Conservation (phyloP, 2,113 vertebrate genomes). For the Odontophorus gujanensis region DNA sequence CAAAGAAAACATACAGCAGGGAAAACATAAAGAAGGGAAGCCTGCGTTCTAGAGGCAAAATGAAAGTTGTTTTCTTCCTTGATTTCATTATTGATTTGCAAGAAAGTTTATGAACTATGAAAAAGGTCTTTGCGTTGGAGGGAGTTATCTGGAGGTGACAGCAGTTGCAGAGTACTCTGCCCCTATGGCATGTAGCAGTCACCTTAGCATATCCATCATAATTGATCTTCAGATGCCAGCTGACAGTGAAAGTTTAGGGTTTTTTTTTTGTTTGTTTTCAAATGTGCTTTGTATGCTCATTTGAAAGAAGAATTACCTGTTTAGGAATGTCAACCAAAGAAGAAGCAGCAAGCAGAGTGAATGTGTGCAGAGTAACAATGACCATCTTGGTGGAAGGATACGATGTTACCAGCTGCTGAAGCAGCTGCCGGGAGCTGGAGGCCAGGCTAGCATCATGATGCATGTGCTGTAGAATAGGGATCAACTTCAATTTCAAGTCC, state of each 20-base stretch:
- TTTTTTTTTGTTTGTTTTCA: accelerated
- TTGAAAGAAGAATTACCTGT: conserved; percentile 81
- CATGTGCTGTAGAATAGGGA: conserved; percentile 98
- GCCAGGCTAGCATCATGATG: conserved; percentile 94
- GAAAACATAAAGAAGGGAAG: neutral
- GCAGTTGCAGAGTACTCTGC: neutral
- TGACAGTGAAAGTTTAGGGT: accelerated
- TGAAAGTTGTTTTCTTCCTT: neutral
- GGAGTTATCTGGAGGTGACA: neutral
- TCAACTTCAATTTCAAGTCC: conserved; percentile 95
- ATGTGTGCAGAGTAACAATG: conserved; percentile 95
- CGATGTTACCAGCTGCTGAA: conserved; percentile 91
- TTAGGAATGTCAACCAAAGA: conserved; percentile 97
- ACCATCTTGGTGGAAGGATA: conserved; percentile 97
- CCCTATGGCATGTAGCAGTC: neutral
- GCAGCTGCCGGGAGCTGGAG: conserved; percentile 91
- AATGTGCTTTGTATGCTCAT: neutral
- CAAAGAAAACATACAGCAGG: neutral
- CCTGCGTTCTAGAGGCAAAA: neutral
- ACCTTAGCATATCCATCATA: accelerated
- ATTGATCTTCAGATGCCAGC: neutral
- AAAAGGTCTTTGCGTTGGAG: neutral
- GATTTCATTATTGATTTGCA: neutral
- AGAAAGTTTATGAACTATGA: neutral
- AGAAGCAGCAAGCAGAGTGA: conserved; percentile 93